Conservation (phyloP, 1,140 invertebrate genomes). For the Papilio helenus region DNA sequence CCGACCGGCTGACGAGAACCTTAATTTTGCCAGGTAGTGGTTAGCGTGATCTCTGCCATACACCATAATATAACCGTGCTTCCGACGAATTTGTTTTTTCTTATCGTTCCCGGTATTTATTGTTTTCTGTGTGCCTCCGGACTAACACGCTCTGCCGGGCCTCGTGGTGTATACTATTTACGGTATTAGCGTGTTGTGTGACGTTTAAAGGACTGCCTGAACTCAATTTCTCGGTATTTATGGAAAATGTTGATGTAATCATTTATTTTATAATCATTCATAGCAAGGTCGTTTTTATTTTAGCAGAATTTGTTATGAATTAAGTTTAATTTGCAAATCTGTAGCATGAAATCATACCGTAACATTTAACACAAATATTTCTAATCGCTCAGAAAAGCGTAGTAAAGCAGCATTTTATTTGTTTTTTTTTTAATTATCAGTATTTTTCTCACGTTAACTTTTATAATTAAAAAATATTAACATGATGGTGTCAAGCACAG, state of each 20-base stretch:
- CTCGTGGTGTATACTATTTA: neutral
- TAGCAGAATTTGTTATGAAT: neutral
- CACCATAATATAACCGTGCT: slow-evolving; percentile 63
- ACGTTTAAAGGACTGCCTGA: slow-evolving; percentile 20
- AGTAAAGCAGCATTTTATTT: neutral
- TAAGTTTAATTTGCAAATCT: neutral
- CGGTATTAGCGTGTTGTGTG: slow-evolving; percentile 20
- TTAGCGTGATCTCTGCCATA: slow-evolving; percentile 72
- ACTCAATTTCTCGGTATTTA: slow-evolving; percentile 10
- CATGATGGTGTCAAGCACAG: neutral
- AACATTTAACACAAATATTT: slow-evolving; percentile 49
- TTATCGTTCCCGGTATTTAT: slow-evolving; percentile 77
- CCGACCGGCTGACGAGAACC: slow-evolving; percentile 45
- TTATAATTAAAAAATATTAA: neutral
- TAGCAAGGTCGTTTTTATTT: neutral
- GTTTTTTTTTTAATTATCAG: neutral
- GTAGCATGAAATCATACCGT: neutral
- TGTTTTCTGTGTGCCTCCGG: slow-evolving; percentile 72
- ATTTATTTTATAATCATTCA: neutral
- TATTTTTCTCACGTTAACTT: neutral
- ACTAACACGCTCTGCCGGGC: slow-evolving; percentile 46
- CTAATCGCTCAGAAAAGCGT: neutral
- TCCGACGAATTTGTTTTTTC: slow-evolving; percentile 71
- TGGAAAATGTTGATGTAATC: neutral
- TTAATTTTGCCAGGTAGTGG: slow-evolving; percentile 57